phyloP scores from a whole-genome alignment of 2,797 vertebrate species.

The Enteromius anoplus region DNA sequence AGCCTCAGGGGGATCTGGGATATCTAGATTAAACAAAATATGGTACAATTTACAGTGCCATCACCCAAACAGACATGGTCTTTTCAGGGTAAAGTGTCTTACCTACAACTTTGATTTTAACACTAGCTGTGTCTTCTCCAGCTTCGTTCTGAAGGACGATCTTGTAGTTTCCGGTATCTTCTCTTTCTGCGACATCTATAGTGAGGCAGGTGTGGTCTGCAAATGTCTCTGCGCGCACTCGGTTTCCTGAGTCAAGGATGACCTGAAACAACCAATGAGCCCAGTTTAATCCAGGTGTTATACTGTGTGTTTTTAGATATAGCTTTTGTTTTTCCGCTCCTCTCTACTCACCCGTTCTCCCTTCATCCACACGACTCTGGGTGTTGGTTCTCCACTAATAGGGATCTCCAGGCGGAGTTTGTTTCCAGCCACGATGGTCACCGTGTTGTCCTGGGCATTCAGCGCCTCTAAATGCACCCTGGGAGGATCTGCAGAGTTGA shows the following conservation, averaged over 20 bases:
- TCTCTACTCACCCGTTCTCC: constrained; percentile 87
- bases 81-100: constrained; percentile 67
- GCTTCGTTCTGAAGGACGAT: constrained; percentile 96
- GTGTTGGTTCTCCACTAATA: constrained; percentile 90
- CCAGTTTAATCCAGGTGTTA: not conserved
- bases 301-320: not conserved
- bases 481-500: constrained; percentile 84
- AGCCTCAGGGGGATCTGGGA: constrained; percentile 91
- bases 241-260: constrained; percentile 87
- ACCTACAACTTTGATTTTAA: constrained; percentile 98
- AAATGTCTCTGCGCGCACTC: constrained; percentile 87
- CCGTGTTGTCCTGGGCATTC: constrained; percentile 87
- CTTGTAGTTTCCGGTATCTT: constrained; percentile 91
- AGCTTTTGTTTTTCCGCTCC: not conserved
- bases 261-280: constrained; percentile 72
- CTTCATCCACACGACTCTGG: constrained; percentile 93
- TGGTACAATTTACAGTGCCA: not conserved
- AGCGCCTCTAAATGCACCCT: constrained; percentile 89
- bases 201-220: constrained; percentile 91
- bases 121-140: constrained; percentile 87
- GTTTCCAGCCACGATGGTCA: constrained; percentile 93
- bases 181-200: constrained; percentile 92
- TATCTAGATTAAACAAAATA: constrained; percentile 75
- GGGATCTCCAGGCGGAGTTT: constrained; percentile 96
- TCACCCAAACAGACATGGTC: not conserved